Conservation (phyloP, 2,797 vertebrate genomes). For the Phrynocephalus vlangalii region DNA sequence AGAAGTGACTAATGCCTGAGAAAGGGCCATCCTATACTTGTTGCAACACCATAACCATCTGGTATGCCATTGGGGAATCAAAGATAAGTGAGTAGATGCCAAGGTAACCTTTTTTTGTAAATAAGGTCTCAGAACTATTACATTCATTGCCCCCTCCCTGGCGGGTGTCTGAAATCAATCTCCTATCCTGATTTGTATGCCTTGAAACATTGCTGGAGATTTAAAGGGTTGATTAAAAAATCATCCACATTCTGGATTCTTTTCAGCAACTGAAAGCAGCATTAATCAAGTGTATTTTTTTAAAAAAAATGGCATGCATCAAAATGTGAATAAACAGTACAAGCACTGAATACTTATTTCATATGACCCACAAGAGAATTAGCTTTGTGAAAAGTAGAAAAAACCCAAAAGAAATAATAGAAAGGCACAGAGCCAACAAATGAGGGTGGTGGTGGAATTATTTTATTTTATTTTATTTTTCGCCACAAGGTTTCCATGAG, state of each 20-base stretch:
- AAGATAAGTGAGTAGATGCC: neutral
- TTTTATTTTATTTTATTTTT: too few species aligned
- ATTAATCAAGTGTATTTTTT: slow-evolving; percentile 57
- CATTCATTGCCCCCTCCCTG: slow-evolving; percentile 33
- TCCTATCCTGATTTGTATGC: slow-evolving; percentile 64
- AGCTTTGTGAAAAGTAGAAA: neutral
- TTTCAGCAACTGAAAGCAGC: slow-evolving; percentile 33
- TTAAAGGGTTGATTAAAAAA: slow-evolving; percentile 53
- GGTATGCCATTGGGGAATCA: neutral
- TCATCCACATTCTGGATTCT: neutral
- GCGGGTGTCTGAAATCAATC: slow-evolving; percentile 61
- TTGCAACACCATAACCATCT: neutral
- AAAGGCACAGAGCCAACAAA: neutral
- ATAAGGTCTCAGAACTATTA: slow-evolving; percentile 40
- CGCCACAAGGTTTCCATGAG: too few species aligned
- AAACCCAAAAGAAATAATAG: neutral
- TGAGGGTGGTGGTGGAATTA: too few species aligned
- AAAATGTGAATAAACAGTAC: slow-evolving; percentile 6
- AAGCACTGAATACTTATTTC: neutral
- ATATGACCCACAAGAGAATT: neutral
- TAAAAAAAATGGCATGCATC: neutral
- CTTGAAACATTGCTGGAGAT: slow-evolving; percentile 58
- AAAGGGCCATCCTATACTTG: neutral
- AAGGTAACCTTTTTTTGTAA: slow-evolving; percentile 43
- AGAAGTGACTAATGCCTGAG: neutral